Percentiles rank a stretch among this genome's conserved stretches.
Evolutionary conservation across 2,113 vertebrate genomes (phyloP).

Genomic region (Oryctolagus cuniculus): mOryCun1.1 NC_091432.1:68863501-68864000

Average conservation of each 20-base stretch:
- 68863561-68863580: neutral
- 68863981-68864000: neutral
- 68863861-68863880: neutral
- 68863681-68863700: neutral
- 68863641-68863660: slow-evolving; percentile 18
- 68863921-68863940: slow-evolving; percentile 2
- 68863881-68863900: neutral
- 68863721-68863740: slow-evolving; percentile 20
- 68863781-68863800: neutral
- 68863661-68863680: slow-evolving; percentile 7
- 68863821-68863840: slow-evolving; percentile 2
- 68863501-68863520: too few species aligned
- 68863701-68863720: neutral
- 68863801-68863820: neutral
- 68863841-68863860: slow-evolving; percentile 5
- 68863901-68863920: too few species aligned
- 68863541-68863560: too few species aligned
- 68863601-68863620: slow-evolving; percentile 20
- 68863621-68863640: neutral
- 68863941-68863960: neutral
- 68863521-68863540: too few species aligned
- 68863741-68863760: neutral
- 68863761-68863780: neutral
- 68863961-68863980: neutral
- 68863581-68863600: neutral